Evolutionary conservation across 37 sponge, comb jelly and placozoan genomes (phyloP).

Genomic region (Mnemiopsis leidyi): DNA sequence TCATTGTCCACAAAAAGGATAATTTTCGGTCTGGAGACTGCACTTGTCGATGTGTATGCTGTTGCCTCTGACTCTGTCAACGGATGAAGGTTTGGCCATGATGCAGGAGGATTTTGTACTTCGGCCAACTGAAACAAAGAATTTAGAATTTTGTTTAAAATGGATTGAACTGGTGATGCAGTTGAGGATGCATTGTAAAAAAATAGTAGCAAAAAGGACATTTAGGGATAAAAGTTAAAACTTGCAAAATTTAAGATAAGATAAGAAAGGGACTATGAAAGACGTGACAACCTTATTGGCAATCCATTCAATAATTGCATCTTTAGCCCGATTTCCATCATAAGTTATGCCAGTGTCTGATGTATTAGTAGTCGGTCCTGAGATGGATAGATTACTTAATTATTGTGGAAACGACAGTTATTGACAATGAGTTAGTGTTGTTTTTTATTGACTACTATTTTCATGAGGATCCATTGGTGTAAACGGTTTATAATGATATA

Average conservation of each 20-base stretch:
- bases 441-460: too few species aligned
- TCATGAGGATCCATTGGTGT: too few species aligned
- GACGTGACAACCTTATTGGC: background rate
- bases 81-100: slow-evolving; percentile 42
- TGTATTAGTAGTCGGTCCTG: slow-evolving; percentile 41
- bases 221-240: too few species aligned
- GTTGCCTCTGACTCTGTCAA: background rate
- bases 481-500: too few species aligned
- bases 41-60: background rate
- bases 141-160: background rate
- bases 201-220: too few species aligned
- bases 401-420: too few species aligned
- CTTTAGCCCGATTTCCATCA: background rate
- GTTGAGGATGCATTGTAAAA: too few species aligned
- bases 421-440: too few species aligned
- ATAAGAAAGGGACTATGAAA: too few species aligned
- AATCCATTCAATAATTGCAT: background rate
- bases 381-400: too few species aligned
- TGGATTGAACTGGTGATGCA: too few species aligned
- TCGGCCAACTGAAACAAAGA: background rate
- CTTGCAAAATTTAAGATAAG: too few species aligned
- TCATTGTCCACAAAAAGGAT: background rate
- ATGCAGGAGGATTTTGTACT: background rate
- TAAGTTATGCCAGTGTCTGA: slow-evolving; percentile 4
- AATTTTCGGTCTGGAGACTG: background rate